phyloP scores from a whole-genome alignment of 2,797 vertebrate species.

The Myripristis jacobus region DNA sequence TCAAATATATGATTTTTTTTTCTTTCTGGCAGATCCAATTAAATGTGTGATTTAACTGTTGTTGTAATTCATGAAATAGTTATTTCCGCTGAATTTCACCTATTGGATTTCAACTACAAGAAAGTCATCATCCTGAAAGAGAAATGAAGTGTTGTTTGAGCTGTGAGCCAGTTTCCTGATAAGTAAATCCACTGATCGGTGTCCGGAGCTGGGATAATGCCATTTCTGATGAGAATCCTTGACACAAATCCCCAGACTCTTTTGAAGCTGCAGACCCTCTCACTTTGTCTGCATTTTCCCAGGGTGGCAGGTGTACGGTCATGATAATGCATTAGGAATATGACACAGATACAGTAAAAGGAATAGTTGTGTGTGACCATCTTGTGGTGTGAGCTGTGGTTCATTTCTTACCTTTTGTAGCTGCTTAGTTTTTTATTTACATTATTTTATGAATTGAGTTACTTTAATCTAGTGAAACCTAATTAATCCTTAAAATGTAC shows the following conservation, averaged over 20 bases:
- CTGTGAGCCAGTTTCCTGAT: constrained; percentile 40
- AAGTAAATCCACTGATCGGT: constrained; percentile 50
- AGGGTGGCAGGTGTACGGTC: constrained; percentile 59
- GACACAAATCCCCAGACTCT: constrained; percentile 62
- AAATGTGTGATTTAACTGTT: not conserved
- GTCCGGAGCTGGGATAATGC: constrained; percentile 63
- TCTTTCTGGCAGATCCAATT: not conserved
- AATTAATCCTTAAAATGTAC: too few species aligned
- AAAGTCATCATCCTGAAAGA: constrained; percentile 8
- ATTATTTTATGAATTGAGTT: too few species aligned
- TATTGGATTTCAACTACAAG: not conserved
- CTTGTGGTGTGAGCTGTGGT: constrained; percentile 45
- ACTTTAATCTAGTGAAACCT: too few species aligned
- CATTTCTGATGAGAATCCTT: constrained; percentile 62
- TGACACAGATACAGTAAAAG: constrained; percentile 35
- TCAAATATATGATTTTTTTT: not conserved
- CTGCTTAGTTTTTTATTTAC: not conserved
- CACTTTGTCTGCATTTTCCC: constrained; percentile 28
- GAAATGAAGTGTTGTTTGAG: constrained; percentile 2
- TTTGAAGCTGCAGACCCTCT: constrained; percentile 65
- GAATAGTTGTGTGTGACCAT: constrained; percentile 57
- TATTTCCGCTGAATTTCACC: constrained; percentile 17
- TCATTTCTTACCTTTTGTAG: constrained; percentile 15
- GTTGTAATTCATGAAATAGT: not conserved
- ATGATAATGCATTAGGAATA: constrained; percentile 50